A percentile compares a stretch with the other conserved stretches of the same genome.
phyloP scores from a whole-genome alignment of 2,888 invertebrate species.

The Exocentrus adspersus region DNA sequence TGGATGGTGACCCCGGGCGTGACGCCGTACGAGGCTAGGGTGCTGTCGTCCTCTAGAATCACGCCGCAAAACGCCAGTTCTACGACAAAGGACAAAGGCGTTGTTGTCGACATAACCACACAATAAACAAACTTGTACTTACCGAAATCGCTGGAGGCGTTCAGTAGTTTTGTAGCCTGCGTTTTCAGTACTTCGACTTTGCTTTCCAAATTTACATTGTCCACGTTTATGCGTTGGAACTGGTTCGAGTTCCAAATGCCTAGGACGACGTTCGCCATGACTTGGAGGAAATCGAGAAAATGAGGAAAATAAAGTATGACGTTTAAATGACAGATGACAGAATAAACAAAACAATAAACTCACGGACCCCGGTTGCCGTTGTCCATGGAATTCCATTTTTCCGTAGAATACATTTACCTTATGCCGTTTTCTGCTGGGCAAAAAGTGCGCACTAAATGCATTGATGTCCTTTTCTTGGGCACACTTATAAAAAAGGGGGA shows the following conservation, averaged over 20 bases:
- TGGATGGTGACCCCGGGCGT: constrained; percentile 69
- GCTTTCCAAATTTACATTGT: constrained; percentile 70
- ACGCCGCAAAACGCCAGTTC: constrained; percentile 79
- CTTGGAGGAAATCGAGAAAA: neutral
- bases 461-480: too few species aligned
- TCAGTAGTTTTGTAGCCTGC: constrained; percentile 33
- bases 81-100: constrained; percentile 50
- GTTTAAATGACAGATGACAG: too few species aligned
- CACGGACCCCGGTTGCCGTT: too few species aligned
- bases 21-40: constrained; percentile 72
- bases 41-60: constrained; percentile 71
- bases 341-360: too few species aligned
- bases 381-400: too few species aligned
- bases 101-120: too few species aligned
- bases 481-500: too few species aligned
- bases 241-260: constrained; percentile 66
- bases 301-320: too few species aligned
- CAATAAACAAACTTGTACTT: neutral
- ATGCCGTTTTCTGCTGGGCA: too few species aligned
- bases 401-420: too few species aligned
- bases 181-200: constrained; percentile 70
- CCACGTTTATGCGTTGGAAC: constrained; percentile 68
- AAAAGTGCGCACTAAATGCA: too few species aligned
- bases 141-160: constrained; percentile 29
- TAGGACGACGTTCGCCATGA: constrained; percentile 54